Evolutionary conservation across 1,140 invertebrate species (phyloP).

Genomic region (Microplitis mediator): DNA sequence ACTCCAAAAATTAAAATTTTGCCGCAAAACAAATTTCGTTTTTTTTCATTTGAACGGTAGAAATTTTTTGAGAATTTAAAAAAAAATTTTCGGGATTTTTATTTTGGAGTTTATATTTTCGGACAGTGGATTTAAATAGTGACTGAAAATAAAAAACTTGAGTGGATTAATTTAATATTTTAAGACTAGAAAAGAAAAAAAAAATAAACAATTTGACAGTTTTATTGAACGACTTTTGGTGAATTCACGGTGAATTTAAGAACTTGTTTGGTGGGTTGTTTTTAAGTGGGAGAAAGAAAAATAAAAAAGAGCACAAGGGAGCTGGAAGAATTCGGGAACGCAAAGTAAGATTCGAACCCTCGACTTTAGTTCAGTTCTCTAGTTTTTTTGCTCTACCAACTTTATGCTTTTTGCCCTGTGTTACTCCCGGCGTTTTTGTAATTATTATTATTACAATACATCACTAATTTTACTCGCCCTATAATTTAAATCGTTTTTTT

Average conservation of each 20-base stretch:
- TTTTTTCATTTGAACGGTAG: not conserved
- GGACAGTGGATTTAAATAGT: too few species aligned
- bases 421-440: not conserved
- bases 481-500: too few species aligned
- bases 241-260: not conserved
- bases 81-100: not conserved
- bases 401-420: not conserved
- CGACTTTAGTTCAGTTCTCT: conserved; percentile 4
- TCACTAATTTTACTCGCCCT: too few species aligned
- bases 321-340: conserved; percentile 7
- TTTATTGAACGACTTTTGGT: not conserved
- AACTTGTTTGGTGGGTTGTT: conserved; percentile 25
- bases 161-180: not conserved
- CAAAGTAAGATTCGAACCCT: conserved; percentile 4
- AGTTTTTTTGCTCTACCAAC: not conserved
- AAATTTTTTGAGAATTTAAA: not conserved
- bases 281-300: not conserved
- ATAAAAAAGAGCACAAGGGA: not conserved
- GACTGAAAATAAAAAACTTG: not conserved
- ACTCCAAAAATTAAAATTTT: conserved; percentile 18
- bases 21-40: too few species aligned
- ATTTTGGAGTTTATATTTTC: too few species aligned
- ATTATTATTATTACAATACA: not conserved
- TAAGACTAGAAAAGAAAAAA: too few species aligned
- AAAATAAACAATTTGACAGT: not conserved